Evolutionary conservation across 2,113 vertebrate genomes (phyloP).

Genomic region (Archilochus colubris): DNA sequence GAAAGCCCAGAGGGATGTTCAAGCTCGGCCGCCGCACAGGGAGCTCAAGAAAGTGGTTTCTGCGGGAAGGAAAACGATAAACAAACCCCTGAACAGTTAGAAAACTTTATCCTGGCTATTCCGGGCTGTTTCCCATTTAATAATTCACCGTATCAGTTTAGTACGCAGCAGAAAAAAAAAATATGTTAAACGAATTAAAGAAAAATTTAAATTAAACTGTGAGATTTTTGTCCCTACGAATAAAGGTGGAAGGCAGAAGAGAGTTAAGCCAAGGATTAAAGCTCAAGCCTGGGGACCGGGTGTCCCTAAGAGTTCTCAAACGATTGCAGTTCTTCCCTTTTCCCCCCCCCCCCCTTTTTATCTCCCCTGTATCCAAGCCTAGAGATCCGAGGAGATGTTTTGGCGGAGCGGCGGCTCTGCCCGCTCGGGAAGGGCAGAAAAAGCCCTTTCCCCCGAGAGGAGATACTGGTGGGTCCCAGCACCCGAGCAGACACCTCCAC

Average conservation of each 20-base stretch:
- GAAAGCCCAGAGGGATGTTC: neutral
- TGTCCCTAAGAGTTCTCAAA: neutral
- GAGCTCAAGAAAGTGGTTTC: neutral
- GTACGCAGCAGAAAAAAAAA: neutral
- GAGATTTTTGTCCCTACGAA: neutral
- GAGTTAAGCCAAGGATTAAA: neutral
- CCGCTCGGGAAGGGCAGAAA: neutral
- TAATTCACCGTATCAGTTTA: neutral
- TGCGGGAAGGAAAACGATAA: neutral
- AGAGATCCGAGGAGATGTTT: neutral
- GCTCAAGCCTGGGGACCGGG: neutral
- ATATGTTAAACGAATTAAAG: neutral
- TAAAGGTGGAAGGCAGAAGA: neutral
- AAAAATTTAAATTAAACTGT: fast-evolving
- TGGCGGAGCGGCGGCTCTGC: neutral
- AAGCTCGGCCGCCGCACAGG: neutral
- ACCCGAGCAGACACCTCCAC: neutral
- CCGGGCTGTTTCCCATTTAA: neutral
- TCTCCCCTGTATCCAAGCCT: neutral
- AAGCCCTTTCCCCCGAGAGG: neutral
- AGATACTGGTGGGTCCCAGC: neutral
- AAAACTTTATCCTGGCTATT: neutral
- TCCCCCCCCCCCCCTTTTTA: fast-evolving
- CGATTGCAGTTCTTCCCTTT: neutral
- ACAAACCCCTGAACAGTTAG: neutral